Percentiles rank a stretch among this genome's conserved stretches.
Conservation (phyloP, 2,888 invertebrate genomes). For the Nomada hirtipes region DNA sequence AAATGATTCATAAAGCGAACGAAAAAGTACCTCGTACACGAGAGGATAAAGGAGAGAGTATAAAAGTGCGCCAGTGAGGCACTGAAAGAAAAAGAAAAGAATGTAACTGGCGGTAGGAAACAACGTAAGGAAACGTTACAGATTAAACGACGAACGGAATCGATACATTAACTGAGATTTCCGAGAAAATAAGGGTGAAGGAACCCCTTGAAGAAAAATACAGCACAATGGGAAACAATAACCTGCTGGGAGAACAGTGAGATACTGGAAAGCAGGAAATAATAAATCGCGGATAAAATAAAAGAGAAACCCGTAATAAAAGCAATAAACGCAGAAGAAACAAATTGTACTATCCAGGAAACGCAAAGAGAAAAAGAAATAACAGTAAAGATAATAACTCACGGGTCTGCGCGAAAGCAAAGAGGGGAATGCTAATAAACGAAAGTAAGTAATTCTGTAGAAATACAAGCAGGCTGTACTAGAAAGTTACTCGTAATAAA, state of each 20-base stretch:
- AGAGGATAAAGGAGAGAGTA: background rate
- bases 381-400: background rate
- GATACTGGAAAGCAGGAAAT: background rate
- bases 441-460: no score
- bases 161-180: slow-evolving; percentile 15
- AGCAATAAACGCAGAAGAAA: background rate
- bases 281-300: background rate
- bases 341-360: background rate
- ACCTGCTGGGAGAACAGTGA: background rate
- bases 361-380: background rate
- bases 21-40: background rate
- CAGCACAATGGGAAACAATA: background rate
- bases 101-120: background rate
- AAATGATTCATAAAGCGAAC: slow-evolving; percentile 23
- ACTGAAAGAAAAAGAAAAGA: background rate
- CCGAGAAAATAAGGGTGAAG: background rate
- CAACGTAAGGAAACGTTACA: slow-evolving; percentile 7
- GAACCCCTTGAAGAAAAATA: background rate
- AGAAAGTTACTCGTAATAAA: no score
- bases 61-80: background rate
- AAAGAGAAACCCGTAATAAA: background rate
- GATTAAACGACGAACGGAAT: slow-evolving; percentile 6
- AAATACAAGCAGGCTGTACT: no score
- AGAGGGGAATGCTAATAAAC: no score
- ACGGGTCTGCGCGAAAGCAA: no score